Percentiles rank a stretch among this genome's conserved stretches.
phyloP scores from a whole-genome alignment of 2,797 vertebrate species.

The Rhyacichthys aspro region DNA sequence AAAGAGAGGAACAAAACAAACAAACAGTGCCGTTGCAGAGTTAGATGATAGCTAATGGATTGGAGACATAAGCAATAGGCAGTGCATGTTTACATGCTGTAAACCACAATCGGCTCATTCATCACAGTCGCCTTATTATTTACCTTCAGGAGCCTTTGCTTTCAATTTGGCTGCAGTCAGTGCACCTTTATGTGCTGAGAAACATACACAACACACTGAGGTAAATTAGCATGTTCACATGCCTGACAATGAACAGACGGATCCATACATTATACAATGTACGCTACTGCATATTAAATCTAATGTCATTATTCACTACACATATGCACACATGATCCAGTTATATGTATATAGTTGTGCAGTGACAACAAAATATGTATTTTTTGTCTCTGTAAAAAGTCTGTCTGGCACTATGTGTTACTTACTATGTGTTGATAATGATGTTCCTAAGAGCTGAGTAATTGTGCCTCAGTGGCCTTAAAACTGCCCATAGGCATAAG shows the following conservation, averaged over 20 bases:
- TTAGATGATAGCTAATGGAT: conserved; percentile 66
- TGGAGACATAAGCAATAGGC: conserved; percentile 56
- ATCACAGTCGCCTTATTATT: conserved; percentile 56
- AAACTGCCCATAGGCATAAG: no score
- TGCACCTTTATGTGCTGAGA: conserved; percentile 17
- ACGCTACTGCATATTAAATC: conserved; percentile 10
- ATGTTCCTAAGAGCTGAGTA: no score
- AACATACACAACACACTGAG: conserved; percentile 13
- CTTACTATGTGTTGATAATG: no score
- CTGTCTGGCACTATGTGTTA: no score
- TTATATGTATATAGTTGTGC: not conserved
- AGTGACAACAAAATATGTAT: no score
- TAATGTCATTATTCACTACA: conserved; percentile 11
- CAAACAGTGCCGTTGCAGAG: conserved; percentile 54
- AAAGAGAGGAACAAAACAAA: conserved; percentile 62
- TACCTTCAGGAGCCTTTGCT: conserved; percentile 33
- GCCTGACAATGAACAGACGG: conserved; percentile 29
- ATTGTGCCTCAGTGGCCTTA: no score
- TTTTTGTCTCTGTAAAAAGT: no score
- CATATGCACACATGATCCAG: no score
- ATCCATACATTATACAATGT: conserved; percentile 28
- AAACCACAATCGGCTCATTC: conserved; percentile 64
- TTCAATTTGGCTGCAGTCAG: conserved; percentile 41
- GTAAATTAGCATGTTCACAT: conserved; percentile 33
- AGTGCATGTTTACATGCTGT: conserved; percentile 67